Evolutionary conservation across 2,888 invertebrate genomes (phyloP).

Genomic region (Tachina grossa): DNA sequence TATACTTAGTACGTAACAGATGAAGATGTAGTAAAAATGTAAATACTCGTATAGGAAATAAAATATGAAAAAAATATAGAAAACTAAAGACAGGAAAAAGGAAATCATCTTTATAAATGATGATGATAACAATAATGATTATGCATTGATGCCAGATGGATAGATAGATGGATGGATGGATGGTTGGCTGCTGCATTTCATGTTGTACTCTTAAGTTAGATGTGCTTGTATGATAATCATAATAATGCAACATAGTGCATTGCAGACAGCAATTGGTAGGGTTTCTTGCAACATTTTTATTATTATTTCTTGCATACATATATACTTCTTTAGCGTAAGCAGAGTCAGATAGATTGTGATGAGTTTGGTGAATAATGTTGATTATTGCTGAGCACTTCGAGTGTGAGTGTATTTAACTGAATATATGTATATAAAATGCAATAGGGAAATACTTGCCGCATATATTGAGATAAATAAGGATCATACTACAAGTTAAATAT

Average conservation of each 20-base stretch:
- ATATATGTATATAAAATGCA: conserved; percentile 38
- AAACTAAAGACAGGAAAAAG: conserved; percentile 70
- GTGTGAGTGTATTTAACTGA: conserved; percentile 20
- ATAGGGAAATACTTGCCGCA: conserved; percentile 57
- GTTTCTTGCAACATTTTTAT: conserved; percentile 31
- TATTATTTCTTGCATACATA: background rate
- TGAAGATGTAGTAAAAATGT: conserved; percentile 33
- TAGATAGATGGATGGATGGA: conserved; percentile 23
- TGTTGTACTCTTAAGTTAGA: conserved; percentile 10
- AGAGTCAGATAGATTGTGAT: conserved; percentile 54
- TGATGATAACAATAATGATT: conserved; percentile 54
- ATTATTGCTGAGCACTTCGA: conserved; percentile 53
- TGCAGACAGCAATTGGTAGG: conserved; percentile 26
- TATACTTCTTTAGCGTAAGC: conserved; percentile 1
- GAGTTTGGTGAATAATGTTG: conserved; percentile 64
- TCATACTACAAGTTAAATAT: conserved; percentile 38
- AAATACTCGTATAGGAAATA: conserved; percentile 36
- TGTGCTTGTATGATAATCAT: conserved; percentile 48
- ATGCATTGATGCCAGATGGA: conserved; percentile 55
- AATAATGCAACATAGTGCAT: conserved; percentile 46
- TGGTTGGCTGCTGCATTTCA: conserved; percentile 44
- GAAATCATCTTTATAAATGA: conserved; percentile 72
- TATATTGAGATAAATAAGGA: conserved; percentile 66
- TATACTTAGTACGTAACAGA: background rate
- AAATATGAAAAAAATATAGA: conserved; percentile 39